These are phyloP conservation scores for Theristicus caerulescens DNA, from an alignment of 2,113 vertebrate genomes.

Conservation along the genomic window DNA sequence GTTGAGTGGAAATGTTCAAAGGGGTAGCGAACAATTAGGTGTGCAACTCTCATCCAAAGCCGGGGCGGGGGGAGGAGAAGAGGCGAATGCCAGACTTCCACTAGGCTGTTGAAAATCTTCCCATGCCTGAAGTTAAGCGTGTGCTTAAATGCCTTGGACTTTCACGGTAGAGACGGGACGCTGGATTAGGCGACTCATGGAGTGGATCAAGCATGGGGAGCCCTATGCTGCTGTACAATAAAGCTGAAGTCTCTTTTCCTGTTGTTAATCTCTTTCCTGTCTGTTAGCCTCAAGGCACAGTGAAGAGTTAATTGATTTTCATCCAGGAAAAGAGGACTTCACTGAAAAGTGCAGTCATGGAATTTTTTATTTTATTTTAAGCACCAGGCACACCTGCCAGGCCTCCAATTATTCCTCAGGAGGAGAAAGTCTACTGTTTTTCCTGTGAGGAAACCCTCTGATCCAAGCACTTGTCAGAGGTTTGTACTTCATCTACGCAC, in stretches of 20 bases:
- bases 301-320: constrained; percentile 72
- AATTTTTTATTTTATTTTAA: constrained; percentile 70
- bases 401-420: constrained; percentile 66
- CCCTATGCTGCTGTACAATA: constrained; percentile 46
- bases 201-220: constrained; percentile 45
- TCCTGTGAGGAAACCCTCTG: constrained; percentile 67
- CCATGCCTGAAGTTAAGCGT: constrained; percentile 47
- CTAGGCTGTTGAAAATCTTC: constrained; percentile 34
- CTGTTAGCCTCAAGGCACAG: constrained; percentile 66
- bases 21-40: constrained; percentile 40
- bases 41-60: not conserved
- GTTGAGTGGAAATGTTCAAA: constrained; percentile 52
- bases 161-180: not conserved
- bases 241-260: constrained; percentile 64
- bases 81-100: constrained; percentile 14
- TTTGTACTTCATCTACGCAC: constrained; percentile 19
- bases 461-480: constrained; percentile 52
- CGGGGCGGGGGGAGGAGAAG: constrained; percentile 10
- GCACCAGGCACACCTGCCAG: constrained; percentile 66
- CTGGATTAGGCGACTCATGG: constrained; percentile 27
- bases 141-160: constrained; percentile 25
- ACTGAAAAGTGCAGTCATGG: constrained; percentile 48
- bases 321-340: constrained; percentile 67
- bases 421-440: constrained; percentile 67
- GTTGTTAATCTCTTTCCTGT: constrained; percentile 69